Base-by-base conservation (phyloP, 2,797 vertebrate genomes). In the Fratercula arctica region DNA sequence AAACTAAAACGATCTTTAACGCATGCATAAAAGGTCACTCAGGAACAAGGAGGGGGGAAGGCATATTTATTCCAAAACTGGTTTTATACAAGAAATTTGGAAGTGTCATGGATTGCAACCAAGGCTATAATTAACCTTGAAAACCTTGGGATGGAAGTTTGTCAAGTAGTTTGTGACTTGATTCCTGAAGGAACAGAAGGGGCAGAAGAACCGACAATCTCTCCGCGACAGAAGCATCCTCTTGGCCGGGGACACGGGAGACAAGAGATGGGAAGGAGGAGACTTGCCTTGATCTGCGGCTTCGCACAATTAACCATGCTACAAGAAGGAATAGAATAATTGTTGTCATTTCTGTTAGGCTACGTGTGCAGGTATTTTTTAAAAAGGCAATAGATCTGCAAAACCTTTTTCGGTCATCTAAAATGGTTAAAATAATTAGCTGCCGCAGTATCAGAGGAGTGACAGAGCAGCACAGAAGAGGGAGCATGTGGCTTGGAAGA, bases 81-180 rank as follows among this genome's bases (percentile, higher is more conserved):
- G 19, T 57, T 93, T 94, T 83, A 45, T 86, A 57, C 53, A 75
- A 69, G 72, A 82, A 87, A 75, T 91, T 84, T 92, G 18, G 13
- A 85, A 78, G 80, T 85, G 79, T 39, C 37, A 7, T 10, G 43
- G 31, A 19, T 85, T 92, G 69, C 75, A 85, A 68, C 28, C 15
- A 54, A 50, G 67, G 50, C 76, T 95, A 46, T 90, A 83, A 93
- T 90, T 90, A 92, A 61, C 57, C 66, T 57, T 78, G 54, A 82
- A 92, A 91, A 80, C 77, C 78, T 85, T 74, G 60, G 79, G 50
- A 70, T 73, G 50, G 70, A 69, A 93, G 53, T 95, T 96, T 90
- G 85, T 96, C 29, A 45, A 88, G 90, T 50, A 77, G 56, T 43
- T 77, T 61, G 76, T 95, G 76, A 87, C 68, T 74, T 81, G 57